These are phyloP conservation scores for Eulacestoma nigropectus DNA, from an alignment of 2,113 vertebrate species.

Conservation along the genomic window DNA sequence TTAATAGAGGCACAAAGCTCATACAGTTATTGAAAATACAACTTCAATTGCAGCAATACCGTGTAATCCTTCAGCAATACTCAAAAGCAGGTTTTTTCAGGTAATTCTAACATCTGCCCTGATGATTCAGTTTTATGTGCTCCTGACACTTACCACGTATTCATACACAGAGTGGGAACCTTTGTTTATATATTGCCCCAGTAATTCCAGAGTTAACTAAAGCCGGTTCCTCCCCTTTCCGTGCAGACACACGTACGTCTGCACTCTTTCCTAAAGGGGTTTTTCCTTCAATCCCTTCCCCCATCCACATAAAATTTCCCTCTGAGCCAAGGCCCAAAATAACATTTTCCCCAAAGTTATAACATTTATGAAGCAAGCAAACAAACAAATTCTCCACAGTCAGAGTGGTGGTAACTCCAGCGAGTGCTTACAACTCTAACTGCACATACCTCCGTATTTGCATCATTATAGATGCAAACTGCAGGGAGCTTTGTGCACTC, in stretches of 20 bases:
- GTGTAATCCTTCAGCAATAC: background rate
- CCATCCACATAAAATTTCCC: background rate
- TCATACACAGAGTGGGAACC: background rate
- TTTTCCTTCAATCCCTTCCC: background rate
- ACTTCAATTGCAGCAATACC: background rate
- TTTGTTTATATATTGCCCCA: background rate
- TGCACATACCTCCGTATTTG: accelerated
- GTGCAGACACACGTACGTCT: background rate
- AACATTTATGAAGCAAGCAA: background rate
- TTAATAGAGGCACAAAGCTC: background rate
- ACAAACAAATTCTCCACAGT: background rate
- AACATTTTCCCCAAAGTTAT: slow-evolving; percentile 36
- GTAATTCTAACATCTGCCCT: background rate
- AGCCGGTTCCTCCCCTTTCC: background rate
- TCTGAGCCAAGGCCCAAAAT: slow-evolving; percentile 4
- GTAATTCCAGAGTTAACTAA: background rate
- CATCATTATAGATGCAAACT: background rate
- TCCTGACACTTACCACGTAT: background rate
- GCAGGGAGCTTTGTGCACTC: background rate
- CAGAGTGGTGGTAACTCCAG: background rate
- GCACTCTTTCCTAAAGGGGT: background rate
- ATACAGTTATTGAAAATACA: background rate
- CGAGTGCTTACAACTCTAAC: background rate
- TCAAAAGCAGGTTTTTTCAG: background rate
- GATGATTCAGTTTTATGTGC: background rate